Conservation (phyloP, 2,113 vertebrate genomes). For the Charina bottae region DNA sequence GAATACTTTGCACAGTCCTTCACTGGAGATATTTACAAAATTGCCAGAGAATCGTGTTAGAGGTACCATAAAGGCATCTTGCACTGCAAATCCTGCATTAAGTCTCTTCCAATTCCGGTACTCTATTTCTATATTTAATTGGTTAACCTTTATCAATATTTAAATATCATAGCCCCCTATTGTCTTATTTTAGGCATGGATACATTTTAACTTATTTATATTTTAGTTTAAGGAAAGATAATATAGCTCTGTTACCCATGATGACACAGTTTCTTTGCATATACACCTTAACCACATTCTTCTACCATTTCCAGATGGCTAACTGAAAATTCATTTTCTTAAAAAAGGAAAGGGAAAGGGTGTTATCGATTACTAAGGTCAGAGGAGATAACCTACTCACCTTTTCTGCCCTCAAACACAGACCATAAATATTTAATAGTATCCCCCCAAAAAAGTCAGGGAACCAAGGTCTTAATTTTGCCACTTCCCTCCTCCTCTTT, state of each 20-base stretch:
- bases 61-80: not conserved
- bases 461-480: conserved; percentile 24
- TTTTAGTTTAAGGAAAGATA: not conserved
- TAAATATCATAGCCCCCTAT: not conserved
- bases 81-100: not conserved
- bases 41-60: not conserved
- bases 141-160: not conserved
- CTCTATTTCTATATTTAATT: not conserved
- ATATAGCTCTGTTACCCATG: not conserved
- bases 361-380: not conserved
- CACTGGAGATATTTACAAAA: not conserved
- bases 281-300: not conserved
- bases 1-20: not conserved
- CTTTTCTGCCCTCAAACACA: not conserved
- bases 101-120: not conserved
- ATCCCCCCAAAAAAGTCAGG: conserved; percentile 37
- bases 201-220: not conserved
- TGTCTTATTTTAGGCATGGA: not conserved
- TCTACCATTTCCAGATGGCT: not conserved
- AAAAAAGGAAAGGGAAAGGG: not conserved
- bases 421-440: conserved; percentile 23
- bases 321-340: not conserved
- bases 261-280: not conserved
- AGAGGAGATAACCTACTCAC: not conserved
- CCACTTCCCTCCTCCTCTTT: conserved; percentile 23